A percentile compares a stretch with the other conserved stretches of the same genome.
Evolutionary conservation across 2,888 invertebrate species (phyloP).

Genomic region (Sabatieria punctata): DNA sequence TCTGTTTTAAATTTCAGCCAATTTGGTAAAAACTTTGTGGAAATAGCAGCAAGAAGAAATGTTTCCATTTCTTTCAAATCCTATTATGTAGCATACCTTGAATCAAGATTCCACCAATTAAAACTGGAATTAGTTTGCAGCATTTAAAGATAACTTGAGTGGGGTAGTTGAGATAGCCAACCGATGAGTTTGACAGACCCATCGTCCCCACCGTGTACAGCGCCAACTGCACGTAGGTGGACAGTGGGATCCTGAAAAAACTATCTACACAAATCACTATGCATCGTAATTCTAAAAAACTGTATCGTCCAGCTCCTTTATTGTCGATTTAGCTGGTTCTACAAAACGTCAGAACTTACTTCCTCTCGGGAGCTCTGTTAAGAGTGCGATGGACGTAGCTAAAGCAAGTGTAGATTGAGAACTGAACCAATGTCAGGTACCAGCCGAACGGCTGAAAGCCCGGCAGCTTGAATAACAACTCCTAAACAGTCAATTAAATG

Average conservation of each 20-base stretch:
- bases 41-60: no score
- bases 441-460: constrained; percentile 75
- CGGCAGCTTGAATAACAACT: constrained; percentile 72
- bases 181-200: constrained; percentile 81
- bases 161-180: constrained; percentile 86
- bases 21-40: no score
- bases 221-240: constrained; percentile 61
- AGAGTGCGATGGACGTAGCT: constrained; percentile 55
- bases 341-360: no score
- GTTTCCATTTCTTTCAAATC: no score
- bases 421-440: constrained; percentile 79
- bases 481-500: constrained; percentile 45
- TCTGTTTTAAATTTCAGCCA: no score
- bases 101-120: constrained; percentile 79
- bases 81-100: no score
- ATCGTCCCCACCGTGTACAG: constrained; percentile 79
- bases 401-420: constrained; percentile 63
- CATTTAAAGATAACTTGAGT: constrained; percentile 93
- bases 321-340: no score
- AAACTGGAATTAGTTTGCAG: constrained; percentile 85
- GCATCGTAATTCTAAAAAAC: neutral
- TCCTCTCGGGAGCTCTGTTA: constrained; percentile 41
- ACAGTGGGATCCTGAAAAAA: constrained; percentile 56
- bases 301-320: no score
- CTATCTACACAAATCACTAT: neutral